Base-by-base conservation (phyloP, 2,888 invertebrate genomes). In the Caradrina clavipalpis region DNA sequence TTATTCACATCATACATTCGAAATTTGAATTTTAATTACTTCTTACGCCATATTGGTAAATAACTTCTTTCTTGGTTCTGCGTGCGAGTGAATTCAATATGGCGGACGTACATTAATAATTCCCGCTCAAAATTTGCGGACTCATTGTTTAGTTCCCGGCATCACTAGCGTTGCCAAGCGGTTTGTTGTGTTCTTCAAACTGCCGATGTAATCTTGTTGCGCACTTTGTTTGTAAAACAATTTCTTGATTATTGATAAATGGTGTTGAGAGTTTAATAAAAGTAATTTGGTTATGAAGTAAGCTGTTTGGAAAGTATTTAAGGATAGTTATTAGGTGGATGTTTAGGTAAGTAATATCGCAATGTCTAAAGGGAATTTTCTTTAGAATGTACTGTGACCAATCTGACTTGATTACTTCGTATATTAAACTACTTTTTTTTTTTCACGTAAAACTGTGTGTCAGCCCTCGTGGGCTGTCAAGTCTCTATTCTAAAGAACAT, bases 81-180 rank as follows among this genome's bases (percentile, higher is more conserved):
- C 73, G 73, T 74, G 82, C 73, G 75, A 83, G 84, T 81, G 69
- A 65, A 67, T 69, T 49, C 62, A 84, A 88, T 86, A 80, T 85
- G 84, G 84, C 81, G 75, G 78, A 81, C 81, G 79, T 87, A 87
- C 87, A 90, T 90, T 90, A 89, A 88, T 89, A 90, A 89, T 89
- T 88, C 81, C 78, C 77, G 83, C 76, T 62, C 76, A 78, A 80
- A 78, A 82, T 78, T 76, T 75, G 82, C 72, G 75, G 78, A 66
- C 72, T 82, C 82, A 78, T 77, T 80, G 77, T 81, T 80, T 81
- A 78, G 73, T 35, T 64, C n/a, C 22, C 60, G 58, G 60, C 74
- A 51, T 57, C 49, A 35, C 66, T 61, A 22, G 54, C 42, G 73
- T 51, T 65, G 55, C 51, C 61, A 67, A 80, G 69, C 75, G 57